Conservation (phyloP, 1,140 invertebrate genomes). For the Ylistrum balloti region DNA sequence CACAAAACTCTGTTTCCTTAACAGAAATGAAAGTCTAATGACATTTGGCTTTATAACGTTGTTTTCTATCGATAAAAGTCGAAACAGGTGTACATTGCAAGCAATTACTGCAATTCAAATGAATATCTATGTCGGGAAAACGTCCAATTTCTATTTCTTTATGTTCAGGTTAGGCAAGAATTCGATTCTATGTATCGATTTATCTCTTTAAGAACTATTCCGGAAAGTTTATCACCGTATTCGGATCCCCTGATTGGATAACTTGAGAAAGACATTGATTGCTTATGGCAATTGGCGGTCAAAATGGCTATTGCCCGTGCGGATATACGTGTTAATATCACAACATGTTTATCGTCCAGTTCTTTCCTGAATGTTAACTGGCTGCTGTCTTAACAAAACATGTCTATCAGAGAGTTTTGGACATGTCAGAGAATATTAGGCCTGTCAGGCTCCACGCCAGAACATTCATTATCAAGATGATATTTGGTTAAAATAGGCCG, state of each 20-base stretch:
- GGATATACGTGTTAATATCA: not conserved
- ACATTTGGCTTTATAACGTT: not conserved
- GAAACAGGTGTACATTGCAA: slow-evolving; percentile 16
- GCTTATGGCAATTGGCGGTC: not conserved
- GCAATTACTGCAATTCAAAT: not conserved
- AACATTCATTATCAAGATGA: not conserved
- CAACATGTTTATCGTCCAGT: slow-evolving; percentile 19
- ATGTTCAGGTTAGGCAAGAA: not conserved
- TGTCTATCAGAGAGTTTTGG: not conserved
- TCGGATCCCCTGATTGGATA: not conserved
- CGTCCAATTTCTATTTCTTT: slow-evolving; percentile 21
- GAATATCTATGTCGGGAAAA: not conserved
- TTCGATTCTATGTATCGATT: not conserved
- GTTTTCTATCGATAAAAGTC: not conserved
- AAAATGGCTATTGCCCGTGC: not conserved
- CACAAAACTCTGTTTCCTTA: not conserved
- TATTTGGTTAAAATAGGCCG: not conserved
- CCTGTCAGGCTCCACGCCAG: not conserved
- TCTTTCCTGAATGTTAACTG: not conserved
- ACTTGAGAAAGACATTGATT: not conserved
- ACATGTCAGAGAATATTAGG: not conserved
- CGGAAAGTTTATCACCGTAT: not conserved
- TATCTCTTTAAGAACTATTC: not conserved
- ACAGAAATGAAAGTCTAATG: not conserved
- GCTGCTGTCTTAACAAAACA: not conserved